These are phyloP conservation scores for Rhagoletis zephyria DNA, from an alignment of 1,140 invertebrate species.

Conservation along the genomic window DNA sequence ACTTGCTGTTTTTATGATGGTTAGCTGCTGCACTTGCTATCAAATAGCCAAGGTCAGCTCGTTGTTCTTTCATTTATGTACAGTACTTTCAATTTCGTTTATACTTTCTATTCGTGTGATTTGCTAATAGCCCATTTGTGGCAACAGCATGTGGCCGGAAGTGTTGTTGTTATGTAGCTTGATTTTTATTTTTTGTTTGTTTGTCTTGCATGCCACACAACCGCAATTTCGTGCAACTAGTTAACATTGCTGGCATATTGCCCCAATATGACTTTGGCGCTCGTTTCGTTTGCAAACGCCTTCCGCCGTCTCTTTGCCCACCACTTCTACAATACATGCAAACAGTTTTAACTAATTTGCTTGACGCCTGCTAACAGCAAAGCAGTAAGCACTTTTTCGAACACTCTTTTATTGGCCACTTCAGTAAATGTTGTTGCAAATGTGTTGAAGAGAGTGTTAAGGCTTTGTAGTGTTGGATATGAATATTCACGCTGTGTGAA, in stretches of 20 bases:
- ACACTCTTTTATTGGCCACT: not conserved
- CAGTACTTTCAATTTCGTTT: not conserved
- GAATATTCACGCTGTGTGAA: constrained; percentile 16
- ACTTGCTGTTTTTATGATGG: not conserved
- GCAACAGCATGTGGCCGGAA: constrained; percentile 2
- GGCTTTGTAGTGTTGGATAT: not conserved
- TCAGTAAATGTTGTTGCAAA: not conserved
- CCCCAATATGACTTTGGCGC: no score
- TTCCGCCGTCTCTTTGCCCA: no score
- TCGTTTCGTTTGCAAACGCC: no score
- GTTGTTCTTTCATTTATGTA: not conserved
- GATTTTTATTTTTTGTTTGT: no score
- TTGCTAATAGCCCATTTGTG: constrained; percentile 33
- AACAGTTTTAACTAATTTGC: not conserved
- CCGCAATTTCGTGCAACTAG: no score
- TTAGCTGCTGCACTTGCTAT: not conserved
- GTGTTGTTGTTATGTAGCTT: no score
- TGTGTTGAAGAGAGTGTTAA: not conserved
- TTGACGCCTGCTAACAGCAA: constrained; percentile 9
- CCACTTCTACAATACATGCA: no score
- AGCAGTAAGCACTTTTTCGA: not conserved
- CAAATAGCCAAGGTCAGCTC: constrained; percentile 7
- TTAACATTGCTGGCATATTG: no score
- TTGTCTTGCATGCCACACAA: no score
- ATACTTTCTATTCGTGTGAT: not conserved